These are phyloP conservation scores for Globia sparganii DNA, from an alignment of 2,888 invertebrate genomes.

Conservation along the genomic window DNA sequence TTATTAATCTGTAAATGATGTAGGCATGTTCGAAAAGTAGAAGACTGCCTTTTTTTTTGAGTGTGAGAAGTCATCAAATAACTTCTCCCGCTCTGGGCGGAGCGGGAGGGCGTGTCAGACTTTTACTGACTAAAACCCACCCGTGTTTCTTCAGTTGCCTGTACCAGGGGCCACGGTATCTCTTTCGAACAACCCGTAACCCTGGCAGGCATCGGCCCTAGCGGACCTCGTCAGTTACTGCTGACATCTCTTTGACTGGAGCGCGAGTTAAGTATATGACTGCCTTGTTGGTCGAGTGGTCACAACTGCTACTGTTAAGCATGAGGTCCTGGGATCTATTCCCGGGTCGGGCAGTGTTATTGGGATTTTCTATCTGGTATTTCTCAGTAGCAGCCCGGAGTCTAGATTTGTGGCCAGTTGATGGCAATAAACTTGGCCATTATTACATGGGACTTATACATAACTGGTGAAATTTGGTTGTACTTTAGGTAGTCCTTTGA, in stretches of 20 bases:
- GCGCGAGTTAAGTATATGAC: no score
- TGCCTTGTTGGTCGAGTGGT: neutral
- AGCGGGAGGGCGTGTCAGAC: no score
- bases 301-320: neutral
- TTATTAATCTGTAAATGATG: neutral
- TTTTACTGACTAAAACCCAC: no score
- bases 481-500: neutral
- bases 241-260: no score
- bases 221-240: no score
- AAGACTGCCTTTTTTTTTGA: neutral
- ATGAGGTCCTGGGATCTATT: neutral
- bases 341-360: neutral
- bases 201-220: no score
- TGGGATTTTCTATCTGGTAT: neutral
- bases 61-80: no score
- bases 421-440: neutral
- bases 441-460: neutral
- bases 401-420: neutral
- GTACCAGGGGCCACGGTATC: no score
- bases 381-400: neutral
- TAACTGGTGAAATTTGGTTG: neutral
- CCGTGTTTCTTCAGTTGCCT: no score
- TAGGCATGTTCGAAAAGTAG: neutral
- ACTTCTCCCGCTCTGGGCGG: no score
- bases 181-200: no score